Conservation (phyloP, 2,888 invertebrate genomes). For the Coelinius sp. region DNA sequence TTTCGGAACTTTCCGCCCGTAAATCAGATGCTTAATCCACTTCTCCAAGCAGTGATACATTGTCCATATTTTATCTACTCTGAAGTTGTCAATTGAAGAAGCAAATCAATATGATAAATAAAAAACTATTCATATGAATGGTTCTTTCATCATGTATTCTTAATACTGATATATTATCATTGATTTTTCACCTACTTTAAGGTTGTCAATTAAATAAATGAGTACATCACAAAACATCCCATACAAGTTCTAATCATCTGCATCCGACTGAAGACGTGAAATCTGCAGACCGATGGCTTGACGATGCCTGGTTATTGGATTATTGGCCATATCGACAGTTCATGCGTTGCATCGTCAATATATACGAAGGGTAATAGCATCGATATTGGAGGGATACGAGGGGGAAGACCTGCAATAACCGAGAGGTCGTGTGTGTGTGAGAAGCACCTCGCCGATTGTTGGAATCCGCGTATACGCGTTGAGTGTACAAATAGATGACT, state of each 20-base stretch:
- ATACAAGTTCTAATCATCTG: background rate
- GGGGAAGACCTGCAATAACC: conserved; percentile 27
- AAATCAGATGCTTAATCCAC: too few species aligned
- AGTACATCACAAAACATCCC: background rate
- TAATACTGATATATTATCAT: too few species aligned
- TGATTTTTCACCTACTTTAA: too few species aligned
- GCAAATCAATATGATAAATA: too few species aligned
- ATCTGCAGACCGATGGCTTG: conserved; percentile 66
- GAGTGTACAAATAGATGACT: conserved; percentile 40
- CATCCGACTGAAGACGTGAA: conserved; percentile 57
- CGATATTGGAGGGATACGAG: conserved; percentile 31
- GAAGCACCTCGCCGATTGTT: conserved; percentile 40
- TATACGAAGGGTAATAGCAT: conserved; percentile 19
- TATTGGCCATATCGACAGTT: conserved; percentile 70
- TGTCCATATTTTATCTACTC: too few species aligned
- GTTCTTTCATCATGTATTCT: too few species aligned
- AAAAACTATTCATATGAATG: too few species aligned
- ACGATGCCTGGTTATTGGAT: conserved; percentile 70
- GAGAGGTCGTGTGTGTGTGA: conserved; percentile 15
- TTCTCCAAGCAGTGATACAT: too few species aligned
- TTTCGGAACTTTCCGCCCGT: too few species aligned
- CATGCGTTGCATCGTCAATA: conserved; percentile 48
- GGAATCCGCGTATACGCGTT: conserved; percentile 37
- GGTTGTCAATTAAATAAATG: too few species aligned
- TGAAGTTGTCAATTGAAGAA: too few species aligned